Conservation (phyloP, 2,888 invertebrate genomes). For the Arenicola marina region DNA sequence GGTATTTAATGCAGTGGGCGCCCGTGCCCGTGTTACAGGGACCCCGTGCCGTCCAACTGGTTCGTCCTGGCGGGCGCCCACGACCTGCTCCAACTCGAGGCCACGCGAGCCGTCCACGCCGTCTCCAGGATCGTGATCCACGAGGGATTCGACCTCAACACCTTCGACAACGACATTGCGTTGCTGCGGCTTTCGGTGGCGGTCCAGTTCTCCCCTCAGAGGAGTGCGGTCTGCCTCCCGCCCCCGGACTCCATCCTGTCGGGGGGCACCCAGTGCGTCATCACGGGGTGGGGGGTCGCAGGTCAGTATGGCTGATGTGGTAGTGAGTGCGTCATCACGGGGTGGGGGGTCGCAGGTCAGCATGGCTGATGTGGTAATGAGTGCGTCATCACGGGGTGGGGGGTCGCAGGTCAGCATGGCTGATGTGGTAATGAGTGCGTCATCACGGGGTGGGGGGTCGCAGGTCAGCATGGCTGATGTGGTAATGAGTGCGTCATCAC, state of each 20-base stretch:
- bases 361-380: no score
- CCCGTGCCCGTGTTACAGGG: no score
- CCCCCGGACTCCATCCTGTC: conserved; percentile 16
- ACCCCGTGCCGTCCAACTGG: conserved; percentile 24
- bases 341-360: no score
- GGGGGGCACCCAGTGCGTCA: conserved; percentile 28
- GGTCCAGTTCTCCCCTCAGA: conserved; percentile 10
- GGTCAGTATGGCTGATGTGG: no score
- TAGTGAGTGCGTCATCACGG: no score
- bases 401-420: no score
- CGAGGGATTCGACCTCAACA: conserved; percentile 28
- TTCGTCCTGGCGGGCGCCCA: conserved; percentile 29
- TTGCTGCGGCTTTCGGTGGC: conserved; percentile 23
- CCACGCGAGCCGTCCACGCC: conserved; percentile 11
- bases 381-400: no score
- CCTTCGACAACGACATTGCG: conserved; percentile 35
- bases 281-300: conserved; percentile 33
- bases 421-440: no score
- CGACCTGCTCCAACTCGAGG: conserved; percentile 24
- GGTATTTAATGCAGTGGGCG: no score
- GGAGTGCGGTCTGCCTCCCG: conserved; percentile 32
- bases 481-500: no score
- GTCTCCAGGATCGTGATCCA: conserved; percentile 26
- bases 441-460: no score
- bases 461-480: no score